These are phyloP conservation scores for Myodes glareolus DNA, from an alignment of 2,113 vertebrate species.

Conservation along the genomic window DNA sequence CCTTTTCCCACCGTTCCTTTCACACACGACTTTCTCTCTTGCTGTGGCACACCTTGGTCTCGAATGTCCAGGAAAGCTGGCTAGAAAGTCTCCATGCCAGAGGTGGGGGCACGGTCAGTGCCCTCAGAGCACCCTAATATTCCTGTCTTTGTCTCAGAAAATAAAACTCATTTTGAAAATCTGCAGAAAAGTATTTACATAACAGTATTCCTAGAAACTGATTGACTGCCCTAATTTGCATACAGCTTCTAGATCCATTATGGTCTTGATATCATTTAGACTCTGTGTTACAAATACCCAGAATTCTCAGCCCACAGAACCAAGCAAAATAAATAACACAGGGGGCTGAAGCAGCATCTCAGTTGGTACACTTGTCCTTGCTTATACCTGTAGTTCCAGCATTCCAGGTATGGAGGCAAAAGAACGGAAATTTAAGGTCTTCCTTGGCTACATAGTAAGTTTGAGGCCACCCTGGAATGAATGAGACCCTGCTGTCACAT, in stretches of 20 bases:
- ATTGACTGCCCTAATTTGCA: constrained; percentile 23
- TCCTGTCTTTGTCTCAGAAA: background rate
- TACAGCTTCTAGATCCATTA: background rate
- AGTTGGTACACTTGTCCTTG: background rate
- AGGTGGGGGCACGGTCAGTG: background rate
- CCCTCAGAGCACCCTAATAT: background rate
- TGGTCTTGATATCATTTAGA: background rate
- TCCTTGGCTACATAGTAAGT: background rate
- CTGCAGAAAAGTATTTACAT: constrained; percentile 11
- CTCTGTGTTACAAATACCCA: background rate
- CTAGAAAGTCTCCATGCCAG: background rate
- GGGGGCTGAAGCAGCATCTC: background rate
- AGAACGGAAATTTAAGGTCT: background rate
- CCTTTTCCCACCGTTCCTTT: too few species aligned
- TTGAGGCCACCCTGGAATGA: background rate
- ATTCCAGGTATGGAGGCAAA: background rate
- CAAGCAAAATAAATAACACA: background rate
- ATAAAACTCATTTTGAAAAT: constrained; percentile 52
- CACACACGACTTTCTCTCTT: background rate
- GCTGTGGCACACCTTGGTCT: background rate
- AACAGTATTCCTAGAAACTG: background rate
- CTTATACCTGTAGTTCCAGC: background rate
- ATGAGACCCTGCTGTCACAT: background rate
- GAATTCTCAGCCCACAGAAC: background rate
- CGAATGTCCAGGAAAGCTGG: background rate